phyloP scores from a whole-genome alignment of 2,113 vertebrate species.

The Pica pica region DNA sequence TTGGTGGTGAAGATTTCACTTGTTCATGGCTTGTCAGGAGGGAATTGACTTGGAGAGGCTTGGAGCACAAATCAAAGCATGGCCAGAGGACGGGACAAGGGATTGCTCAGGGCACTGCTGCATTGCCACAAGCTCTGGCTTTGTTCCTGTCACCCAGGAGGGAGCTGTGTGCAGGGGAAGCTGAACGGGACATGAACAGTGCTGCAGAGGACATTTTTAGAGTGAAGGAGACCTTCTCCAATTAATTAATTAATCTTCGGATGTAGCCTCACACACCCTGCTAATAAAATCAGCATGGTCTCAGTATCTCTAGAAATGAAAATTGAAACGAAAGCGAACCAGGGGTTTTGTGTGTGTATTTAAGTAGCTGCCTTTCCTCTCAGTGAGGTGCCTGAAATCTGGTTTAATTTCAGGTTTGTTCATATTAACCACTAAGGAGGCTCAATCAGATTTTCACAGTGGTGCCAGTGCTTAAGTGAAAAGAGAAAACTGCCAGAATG shows the following conservation, averaged over 20 bases:
- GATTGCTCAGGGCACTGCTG: neutral
- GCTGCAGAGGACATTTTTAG: neutral
- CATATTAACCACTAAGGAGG: neutral
- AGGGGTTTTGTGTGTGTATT: neutral
- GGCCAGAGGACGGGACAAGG: neutral
- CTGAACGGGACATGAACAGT: neutral
- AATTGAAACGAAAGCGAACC: neutral
- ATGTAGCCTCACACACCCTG: neutral
- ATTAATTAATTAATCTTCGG: neutral
- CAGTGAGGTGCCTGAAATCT: neutral
- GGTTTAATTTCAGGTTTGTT: neutral
- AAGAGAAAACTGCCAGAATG: neutral
- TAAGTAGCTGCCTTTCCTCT: neutral
- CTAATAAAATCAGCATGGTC: neutral
- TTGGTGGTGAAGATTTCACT: neutral
- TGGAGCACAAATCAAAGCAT: neutral
- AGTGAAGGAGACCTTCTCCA: neutral
- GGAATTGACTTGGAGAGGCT: neutral
- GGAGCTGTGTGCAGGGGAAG: neutral
- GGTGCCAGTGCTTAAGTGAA: neutral
- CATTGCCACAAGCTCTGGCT: rapidly evolving
- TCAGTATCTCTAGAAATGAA: neutral
- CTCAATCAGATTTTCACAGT: neutral
- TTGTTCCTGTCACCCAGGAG: neutral
- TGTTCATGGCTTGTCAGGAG: neutral